Conservation (phyloP, 2,113 vertebrate genomes). For the Hiodon alosoides region DNA sequence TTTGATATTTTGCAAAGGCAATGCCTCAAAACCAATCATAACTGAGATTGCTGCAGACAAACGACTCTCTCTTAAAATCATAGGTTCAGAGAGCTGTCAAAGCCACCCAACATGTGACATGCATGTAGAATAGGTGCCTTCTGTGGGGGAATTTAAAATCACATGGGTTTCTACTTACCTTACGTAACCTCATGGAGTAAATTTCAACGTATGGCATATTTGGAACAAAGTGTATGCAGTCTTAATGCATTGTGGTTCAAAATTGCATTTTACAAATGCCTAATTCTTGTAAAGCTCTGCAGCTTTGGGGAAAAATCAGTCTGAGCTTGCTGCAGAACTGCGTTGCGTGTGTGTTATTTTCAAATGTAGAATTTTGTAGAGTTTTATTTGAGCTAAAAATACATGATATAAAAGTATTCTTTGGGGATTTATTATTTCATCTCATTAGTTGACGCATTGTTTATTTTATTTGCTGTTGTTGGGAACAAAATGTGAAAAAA, state of each 20-base stretch:
- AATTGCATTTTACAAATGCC: conserved; percentile 34
- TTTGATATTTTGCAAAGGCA: too few species aligned
- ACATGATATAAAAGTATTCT: background rate
- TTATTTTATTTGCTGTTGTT: conserved; percentile 10
- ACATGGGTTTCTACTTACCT: background rate
- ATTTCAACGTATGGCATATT: background rate
- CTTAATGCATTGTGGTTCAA: conserved; percentile 21
- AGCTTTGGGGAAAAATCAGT: background rate
- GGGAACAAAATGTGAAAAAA: conserved; percentile 12
- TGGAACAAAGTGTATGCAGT: conserved; percentile 23
- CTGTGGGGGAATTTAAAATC: background rate
- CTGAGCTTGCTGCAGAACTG: background rate
- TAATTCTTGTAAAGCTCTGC: background rate
- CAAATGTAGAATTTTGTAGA: background rate
- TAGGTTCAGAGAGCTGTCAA: too few species aligned
- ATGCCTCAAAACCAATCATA: too few species aligned
- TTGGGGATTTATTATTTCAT: background rate
- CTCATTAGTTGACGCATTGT: conserved; percentile 4
- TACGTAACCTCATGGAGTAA: conserved; percentile 16
- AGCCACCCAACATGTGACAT: background rate
- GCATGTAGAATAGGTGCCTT: conserved; percentile 2
- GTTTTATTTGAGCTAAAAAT: background rate
- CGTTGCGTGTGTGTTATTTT: background rate
- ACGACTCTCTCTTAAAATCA: too few species aligned
- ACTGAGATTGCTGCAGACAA: too few species aligned